Conservation (phyloP, 2,797 vertebrate genomes). For the Hippoglossus hippoglossus region DNA sequence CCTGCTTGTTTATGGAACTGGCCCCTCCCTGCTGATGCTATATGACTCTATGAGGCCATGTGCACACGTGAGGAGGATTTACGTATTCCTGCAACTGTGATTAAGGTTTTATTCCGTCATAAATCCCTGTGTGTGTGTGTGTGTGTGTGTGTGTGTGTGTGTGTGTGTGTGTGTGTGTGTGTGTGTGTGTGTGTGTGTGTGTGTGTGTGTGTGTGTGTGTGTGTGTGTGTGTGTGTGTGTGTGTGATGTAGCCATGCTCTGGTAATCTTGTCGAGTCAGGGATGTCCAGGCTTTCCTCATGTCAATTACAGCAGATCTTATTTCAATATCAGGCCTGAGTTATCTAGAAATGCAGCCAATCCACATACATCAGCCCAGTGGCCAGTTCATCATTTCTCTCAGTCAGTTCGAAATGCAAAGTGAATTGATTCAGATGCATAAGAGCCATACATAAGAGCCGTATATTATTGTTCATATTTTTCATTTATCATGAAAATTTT, state of each 20-base stretch:
- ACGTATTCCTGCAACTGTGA: slow-evolving; percentile 70
- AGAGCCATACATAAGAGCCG: neutral
- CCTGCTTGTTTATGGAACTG: slow-evolving; percentile 16
- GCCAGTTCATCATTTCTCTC: slow-evolving; percentile 28
- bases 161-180: slow-evolving; percentile 31
- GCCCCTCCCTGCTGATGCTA: slow-evolving; percentile 21
- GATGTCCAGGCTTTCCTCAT: slow-evolving; percentile 62
- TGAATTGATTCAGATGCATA: slow-evolving; percentile 35
- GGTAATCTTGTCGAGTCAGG: slow-evolving; percentile 71
- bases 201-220: slow-evolving; percentile 27
- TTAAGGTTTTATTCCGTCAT: slow-evolving; percentile 76
- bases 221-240: slow-evolving; percentile 37
- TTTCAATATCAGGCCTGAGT: slow-evolving; percentile 50
- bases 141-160: slow-evolving; percentile 26
- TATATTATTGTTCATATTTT: neutral
- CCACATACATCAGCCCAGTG: slow-evolving; percentile 29
- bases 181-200: slow-evolving; percentile 39
- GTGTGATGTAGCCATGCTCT: slow-evolving; percentile 35
- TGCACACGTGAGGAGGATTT: slow-evolving; percentile 71
- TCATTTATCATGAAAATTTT: neutral
- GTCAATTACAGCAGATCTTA: slow-evolving; percentile 65
- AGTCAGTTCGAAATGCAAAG: slow-evolving; percentile 45
- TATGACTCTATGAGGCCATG: slow-evolving; percentile 29
- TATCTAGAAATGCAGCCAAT: slow-evolving; percentile 42
- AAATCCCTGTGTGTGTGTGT: slow-evolving; percentile 65